Evolutionary conservation across 2,797 vertebrate genomes (phyloP).

Genomic region (Muraenolepis orangiensis): DNA sequence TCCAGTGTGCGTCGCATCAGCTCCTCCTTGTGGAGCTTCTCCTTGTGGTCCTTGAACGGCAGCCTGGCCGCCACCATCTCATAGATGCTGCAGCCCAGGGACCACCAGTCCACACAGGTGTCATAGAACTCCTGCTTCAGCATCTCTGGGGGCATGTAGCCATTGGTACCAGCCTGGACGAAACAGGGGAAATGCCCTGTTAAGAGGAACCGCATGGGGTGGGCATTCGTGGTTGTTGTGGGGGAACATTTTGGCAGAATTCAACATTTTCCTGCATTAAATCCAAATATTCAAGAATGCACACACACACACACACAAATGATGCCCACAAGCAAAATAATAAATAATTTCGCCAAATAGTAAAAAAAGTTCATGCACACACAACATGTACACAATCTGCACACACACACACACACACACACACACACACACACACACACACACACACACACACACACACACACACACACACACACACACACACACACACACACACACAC

Average conservation of each 20-base stretch:
- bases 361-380: neutral
- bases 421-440: no score
- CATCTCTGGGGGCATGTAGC: slow-evolving; percentile 75
- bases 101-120: slow-evolving; percentile 90
- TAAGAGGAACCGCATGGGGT: neutral
- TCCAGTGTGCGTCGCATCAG: slow-evolving; percentile 82
- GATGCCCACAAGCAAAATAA: neutral
- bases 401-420: no score
- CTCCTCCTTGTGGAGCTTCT: slow-evolving; percentile 84
- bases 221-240: neutral
- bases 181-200: neutral
- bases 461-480: no score
- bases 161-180: slow-evolving; percentile 65
- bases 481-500: no score
- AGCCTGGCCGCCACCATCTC: slow-evolving; percentile 88
- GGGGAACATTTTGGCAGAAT: neutral
- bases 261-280: neutral
- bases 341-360: neutral
- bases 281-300: neutral
- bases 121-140: slow-evolving; percentile 78
- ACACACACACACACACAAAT: neutral
- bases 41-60: slow-evolving; percentile 86
- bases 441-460: no score
- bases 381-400: neutral
- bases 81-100: slow-evolving; percentile 88